Percentiles rank a stretch among this genome's conserved stretches.
phyloP scores from a whole-genome alignment of 2,113 vertebrate species.

The Dermatemys mawii region DNA sequence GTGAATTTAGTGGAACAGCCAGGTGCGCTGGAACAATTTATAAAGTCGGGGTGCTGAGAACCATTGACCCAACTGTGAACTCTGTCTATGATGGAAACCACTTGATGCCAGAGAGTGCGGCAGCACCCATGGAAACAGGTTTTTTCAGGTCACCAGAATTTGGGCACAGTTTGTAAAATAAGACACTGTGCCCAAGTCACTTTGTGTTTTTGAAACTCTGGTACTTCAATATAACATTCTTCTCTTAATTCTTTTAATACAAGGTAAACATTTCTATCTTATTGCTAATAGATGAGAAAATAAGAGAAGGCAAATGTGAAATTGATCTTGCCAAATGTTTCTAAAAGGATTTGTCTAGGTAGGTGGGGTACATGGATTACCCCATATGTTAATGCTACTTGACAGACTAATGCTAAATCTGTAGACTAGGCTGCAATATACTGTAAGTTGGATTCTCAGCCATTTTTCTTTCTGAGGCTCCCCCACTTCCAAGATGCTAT shows the following conservation, averaged over 20 bases:
- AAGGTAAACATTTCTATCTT: not conserved
- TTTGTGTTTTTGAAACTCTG: not conserved
- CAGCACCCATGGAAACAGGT: not conserved
- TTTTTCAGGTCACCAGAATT: not conserved
- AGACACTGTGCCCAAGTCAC: not conserved
- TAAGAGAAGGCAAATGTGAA: not conserved
- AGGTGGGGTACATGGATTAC: not conserved
- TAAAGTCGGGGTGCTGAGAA: too few relatives aligned
- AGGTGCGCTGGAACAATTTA: too few relatives aligned
- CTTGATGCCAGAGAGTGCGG: too few relatives aligned
- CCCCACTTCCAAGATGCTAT: too few relatives aligned
- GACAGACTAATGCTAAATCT: not conserved
- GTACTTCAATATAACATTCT: not conserved
- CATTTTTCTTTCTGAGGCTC: too few relatives aligned
- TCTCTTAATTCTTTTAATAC: not conserved
- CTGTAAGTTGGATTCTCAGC: not conserved
- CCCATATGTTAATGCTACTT: not conserved
- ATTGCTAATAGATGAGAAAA: not conserved
- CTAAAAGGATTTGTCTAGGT: slow-evolving; percentile 37
- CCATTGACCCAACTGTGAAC: too few relatives aligned
- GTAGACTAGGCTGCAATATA: slow-evolving; percentile 6
- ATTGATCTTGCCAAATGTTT: not conserved
- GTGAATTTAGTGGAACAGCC: not conserved
- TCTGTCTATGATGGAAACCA: too few relatives aligned
- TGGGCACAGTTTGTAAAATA: not conserved